Evolutionary conservation across 35 echinoderm and acorn worm species (phyloP).

Genomic region (Ptychodera flava): DNA sequence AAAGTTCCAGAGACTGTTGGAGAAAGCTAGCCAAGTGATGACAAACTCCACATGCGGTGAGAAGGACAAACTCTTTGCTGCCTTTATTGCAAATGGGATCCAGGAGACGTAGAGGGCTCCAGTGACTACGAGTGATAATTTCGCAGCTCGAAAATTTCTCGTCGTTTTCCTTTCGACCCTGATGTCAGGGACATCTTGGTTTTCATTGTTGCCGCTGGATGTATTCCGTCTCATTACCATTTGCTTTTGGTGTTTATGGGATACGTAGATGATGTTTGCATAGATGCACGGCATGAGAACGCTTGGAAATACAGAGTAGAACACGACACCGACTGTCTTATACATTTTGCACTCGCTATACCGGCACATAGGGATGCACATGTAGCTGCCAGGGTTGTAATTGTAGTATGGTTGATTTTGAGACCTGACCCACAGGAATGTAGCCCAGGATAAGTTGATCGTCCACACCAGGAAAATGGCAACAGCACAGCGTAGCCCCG

Average conservation of each 20-base stretch:
- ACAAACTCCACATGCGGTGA: neutral
- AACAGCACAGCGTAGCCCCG: neutral
- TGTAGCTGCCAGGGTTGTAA: neutral
- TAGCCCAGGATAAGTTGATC: neutral
- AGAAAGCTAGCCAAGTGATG: neutral
- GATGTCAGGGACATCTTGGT: neutral
- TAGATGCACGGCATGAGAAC: neutral
- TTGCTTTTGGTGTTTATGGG: neutral
- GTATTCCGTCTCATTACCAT: neutral
- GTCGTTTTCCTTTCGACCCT: neutral
- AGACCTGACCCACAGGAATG: neutral
- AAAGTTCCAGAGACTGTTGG: neutral
- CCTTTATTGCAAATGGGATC: neutral
- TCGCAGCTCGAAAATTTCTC: neutral
- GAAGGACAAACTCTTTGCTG: neutral
- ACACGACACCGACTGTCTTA: neutral
- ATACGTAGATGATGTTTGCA: neutral
- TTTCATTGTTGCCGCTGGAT: neutral
- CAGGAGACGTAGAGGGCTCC: neutral
- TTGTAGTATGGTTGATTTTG: neutral
- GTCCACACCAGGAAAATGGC: neutral
- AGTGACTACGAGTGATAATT: neutral
- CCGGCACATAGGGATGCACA: neutral
- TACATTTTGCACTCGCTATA: neutral
- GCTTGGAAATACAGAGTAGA: neutral